Percentiles rank a stretch among this genome's conserved stretches.
Conservation (phyloP, 37 sponge, comb jelly and placozoan species). For the Aphrocallistes beatrix region DNA sequence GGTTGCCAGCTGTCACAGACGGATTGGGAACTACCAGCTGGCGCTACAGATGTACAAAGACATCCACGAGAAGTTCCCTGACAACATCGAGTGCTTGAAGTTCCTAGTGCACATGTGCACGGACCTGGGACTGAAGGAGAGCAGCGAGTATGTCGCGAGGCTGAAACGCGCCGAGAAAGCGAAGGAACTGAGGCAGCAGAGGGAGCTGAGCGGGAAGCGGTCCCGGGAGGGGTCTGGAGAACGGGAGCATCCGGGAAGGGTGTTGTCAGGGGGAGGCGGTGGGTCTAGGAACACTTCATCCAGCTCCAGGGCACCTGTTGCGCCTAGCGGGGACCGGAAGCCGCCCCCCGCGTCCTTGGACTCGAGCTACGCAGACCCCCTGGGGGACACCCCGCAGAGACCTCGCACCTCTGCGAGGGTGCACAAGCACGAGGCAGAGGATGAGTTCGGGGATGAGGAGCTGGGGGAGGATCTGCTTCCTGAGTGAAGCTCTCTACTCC, state of each 20-base stretch:
- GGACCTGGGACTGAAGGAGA: conserved; percentile 82
- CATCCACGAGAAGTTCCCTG: conserved; percentile 73
- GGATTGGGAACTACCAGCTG: conserved; percentile 86
- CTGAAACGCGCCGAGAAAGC: conserved; percentile 83
- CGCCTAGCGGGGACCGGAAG: background rate
- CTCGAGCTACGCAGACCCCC: conserved; percentile 61
- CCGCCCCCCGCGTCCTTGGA: background rate
- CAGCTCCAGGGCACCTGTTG: background rate
- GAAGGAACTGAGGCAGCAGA: conserved; percentile 36
- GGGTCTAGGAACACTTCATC: background rate
- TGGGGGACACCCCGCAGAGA: conserved; percentile 69
- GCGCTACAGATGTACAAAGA: conserved; percentile 75
- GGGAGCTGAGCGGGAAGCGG: conserved; percentile 25
- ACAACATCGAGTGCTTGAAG: conserved; percentile 78
- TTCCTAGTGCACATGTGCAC: conserved; percentile 77
- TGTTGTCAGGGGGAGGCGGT: conserved; percentile 26
- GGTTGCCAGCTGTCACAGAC: conserved; percentile 83
- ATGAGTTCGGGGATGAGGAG: conserved; percentile 73
- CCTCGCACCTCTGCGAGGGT: conserved; percentile 56
- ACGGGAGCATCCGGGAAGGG: background rate
- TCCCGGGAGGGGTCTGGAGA: conserved; percentile 22
- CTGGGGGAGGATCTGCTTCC: conserved; percentile 70
- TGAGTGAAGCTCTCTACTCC: conserved; percentile 39
- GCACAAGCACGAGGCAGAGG: conserved; percentile 36
- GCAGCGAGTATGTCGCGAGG: conserved; percentile 60